Percentiles rank a stretch among this genome's conserved stretches.
phyloP scores from a whole-genome alignment of 92 coral and sea anemone genomes.

The Porites evermanni region DNA sequence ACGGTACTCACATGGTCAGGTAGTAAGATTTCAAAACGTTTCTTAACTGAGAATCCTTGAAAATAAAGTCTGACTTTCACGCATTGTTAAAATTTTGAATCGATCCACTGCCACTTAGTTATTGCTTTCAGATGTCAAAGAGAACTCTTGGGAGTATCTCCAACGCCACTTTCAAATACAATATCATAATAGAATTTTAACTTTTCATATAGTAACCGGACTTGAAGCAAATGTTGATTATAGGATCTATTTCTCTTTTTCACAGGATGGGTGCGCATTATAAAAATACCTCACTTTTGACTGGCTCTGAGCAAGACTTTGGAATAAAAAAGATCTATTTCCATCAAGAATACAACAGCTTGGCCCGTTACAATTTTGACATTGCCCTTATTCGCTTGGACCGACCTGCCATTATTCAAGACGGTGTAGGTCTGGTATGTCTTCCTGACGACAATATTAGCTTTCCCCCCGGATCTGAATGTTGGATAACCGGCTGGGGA shows the following conservation, averaged over 20 bases:
- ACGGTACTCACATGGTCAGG: conserved; percentile 55
- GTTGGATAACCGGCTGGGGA: conserved; percentile 95
- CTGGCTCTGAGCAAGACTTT: conserved; percentile 80
- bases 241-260: no score
- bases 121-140: no score
- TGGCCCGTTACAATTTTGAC: conserved; percentile 70
- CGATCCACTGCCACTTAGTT: no score
- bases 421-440: conserved; percentile 65
- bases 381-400: conserved; percentile 86
- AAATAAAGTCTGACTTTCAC: no score
- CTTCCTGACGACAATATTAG: conserved; percentile 68
- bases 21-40: background rate
- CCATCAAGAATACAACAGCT: conserved; percentile 82
- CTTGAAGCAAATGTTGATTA: no score
- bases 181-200: no score
- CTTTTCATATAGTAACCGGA: no score
- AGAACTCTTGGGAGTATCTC: no score
- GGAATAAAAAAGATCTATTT: conserved; percentile 65
- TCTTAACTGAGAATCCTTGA: no score
- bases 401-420: conserved; percentile 50
- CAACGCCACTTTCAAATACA: no score
- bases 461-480: conserved; percentile 77
- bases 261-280: conserved; percentile 91
- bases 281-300: conserved; percentile 44
- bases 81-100: no score